phyloP scores from a whole-genome alignment of 2,797 vertebrate genomes.

The Rhadinocentrus ornatus region DNA sequence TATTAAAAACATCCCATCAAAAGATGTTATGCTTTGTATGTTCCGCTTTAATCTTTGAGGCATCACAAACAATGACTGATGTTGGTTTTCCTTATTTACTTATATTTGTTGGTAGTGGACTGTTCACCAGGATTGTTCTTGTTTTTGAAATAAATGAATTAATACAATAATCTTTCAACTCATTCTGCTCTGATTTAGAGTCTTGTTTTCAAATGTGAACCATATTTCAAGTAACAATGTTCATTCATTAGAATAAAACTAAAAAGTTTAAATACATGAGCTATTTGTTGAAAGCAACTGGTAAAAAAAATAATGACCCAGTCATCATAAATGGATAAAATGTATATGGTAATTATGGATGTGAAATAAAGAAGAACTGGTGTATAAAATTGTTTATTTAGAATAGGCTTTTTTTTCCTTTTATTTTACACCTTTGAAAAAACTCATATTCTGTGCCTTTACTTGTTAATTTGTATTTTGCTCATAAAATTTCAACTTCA shows the following conservation, averaged over 20 bases:
- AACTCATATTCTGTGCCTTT: background rate
- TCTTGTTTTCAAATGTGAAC: background rate
- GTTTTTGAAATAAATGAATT: background rate
- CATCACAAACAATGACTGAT: background rate
- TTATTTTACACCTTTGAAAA: background rate
- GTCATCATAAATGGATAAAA: background rate
- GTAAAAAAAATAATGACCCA: background rate
- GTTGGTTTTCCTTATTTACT: background rate
- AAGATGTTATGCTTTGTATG: no score
- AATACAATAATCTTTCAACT: background rate
- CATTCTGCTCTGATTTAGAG: background rate
- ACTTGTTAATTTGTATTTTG: background rate
- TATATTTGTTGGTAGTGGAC: no score
- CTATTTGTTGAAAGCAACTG: background rate
- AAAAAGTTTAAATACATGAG: background rate
- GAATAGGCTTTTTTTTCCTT: slow-evolving; percentile 1
- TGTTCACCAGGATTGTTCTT: no score
- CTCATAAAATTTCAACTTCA: background rate
- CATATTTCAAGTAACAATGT: background rate
- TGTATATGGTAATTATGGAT: background rate
- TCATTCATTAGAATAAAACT: background rate
- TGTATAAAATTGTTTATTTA: slow-evolving; percentile 23
- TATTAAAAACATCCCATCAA: no score
- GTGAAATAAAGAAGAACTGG: background rate
- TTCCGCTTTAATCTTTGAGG: no score